Evolutionary conservation across 2,113 vertebrate species (phyloP).

Genomic region (Apodemus sylvaticus): DNA sequence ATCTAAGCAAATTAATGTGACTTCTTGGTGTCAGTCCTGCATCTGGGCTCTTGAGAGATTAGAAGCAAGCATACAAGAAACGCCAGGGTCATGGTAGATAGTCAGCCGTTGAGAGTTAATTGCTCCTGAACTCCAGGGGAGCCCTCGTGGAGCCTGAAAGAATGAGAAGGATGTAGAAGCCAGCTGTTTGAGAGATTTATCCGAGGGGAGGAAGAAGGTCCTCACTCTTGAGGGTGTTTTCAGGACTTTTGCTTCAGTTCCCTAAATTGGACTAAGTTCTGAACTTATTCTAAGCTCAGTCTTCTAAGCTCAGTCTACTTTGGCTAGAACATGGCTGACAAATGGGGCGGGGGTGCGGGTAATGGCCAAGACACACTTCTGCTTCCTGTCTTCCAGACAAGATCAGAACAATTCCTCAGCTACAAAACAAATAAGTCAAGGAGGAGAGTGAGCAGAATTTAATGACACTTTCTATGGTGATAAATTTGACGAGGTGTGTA

Average conservation of each 20-base stretch:
- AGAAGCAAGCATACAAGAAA: background rate
- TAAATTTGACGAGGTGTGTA: background rate
- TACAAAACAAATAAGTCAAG: conserved; percentile 56
- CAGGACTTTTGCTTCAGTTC: background rate
- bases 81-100: background rate
- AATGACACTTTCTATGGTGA: conserved; percentile 24
- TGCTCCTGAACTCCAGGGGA: background rate
- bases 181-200: background rate
- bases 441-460: conserved; percentile 44
- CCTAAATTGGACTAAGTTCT: background rate
- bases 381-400: conserved; percentile 46
- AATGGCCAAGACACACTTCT: background rate
- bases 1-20: background rate
- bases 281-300: background rate
- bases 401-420: conserved; percentile 26
- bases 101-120: background rate
- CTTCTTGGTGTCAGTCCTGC: background rate
- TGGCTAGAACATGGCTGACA: background rate
- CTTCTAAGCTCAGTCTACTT: background rate
- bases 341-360: background rate
- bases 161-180: background rate
- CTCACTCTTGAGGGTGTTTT: background rate
- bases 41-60: background rate
- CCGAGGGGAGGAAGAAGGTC: background rate
- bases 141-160: background rate